Evolutionary conservation across 2,797 vertebrate species (phyloP), one percentile per base, ranked within the genome.

Genomic region (Gambusia yucatana): DNA sequence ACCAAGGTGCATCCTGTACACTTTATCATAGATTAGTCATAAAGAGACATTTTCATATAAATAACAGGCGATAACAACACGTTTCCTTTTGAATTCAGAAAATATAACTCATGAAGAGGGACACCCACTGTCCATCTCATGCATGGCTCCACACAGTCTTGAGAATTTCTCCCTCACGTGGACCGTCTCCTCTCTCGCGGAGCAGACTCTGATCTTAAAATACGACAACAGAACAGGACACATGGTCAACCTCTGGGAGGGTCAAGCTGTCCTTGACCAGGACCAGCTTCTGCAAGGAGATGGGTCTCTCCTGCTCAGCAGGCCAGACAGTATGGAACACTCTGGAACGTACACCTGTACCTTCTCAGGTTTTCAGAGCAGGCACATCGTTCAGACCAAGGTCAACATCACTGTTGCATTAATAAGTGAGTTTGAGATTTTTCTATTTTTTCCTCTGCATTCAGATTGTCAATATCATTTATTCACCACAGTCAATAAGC

Each of bases 101-200:
- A 72, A 39, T 22, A 78, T 94, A 50, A 88, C 82, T 39, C 87
- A 89, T 14, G 89, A 93, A 57, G 95, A 95, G 44, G 93, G 92
- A 1, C 82, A 30, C 3, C 39, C 84, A 6, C 72, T 96, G 65
- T 85, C 88, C 65, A 91, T 96, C 86, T 93, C 95, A 0, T 96
- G 96, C 86, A 65, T 92, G 4, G 84, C 92, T 61, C 95, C 92
- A 0, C 91, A 88, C 63, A 84, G 75, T 52, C 84, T 93, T 6
- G 92, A 93, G 81, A 96, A 96, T 82, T 96, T 96, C 88, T 94
- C 95, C 47, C 92, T 96, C 52, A 91, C 84, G 30, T 96, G 96
- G 96, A 94, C 91, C 77, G 95, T 96, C 80, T 82, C 75, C 65
- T 83, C 69, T 25, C 86, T 85, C 65, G 73, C 28, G 3, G 93